Evolutionary conservation across 2,888 invertebrate genomes (phyloP).

Genomic region (Brachyptera putata): DNA sequence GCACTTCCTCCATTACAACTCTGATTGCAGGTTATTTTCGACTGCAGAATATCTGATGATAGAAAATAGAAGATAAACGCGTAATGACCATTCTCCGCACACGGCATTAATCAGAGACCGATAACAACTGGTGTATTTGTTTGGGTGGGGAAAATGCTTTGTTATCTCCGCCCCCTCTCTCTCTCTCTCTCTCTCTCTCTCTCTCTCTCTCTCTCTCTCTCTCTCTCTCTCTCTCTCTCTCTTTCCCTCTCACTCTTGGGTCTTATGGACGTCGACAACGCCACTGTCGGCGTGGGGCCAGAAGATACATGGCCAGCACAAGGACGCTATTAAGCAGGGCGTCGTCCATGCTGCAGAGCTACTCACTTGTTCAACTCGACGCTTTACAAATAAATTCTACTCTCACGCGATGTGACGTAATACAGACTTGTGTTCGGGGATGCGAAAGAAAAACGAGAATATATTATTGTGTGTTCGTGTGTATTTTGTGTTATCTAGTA

Average conservation of each 20-base stretch:
- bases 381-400: background rate
- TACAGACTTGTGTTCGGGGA: background rate
- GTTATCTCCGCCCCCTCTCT: no score
- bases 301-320: background rate
- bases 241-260: no score
- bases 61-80: background rate
- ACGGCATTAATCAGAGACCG: background rate
- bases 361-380: background rate
- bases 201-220: no score
- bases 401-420: background rate
- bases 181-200: no score
- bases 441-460: slow-evolving; percentile 5
- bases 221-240: no score
- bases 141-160: background rate
- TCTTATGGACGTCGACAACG: background rate
- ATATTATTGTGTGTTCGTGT: slow-evolving; percentile 1
- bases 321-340: background rate
- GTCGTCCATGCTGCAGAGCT: background rate
- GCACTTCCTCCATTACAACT: no score
- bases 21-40: no score
- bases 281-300: background rate
- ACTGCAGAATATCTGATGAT: background rate
- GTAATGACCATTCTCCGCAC: slow-evolving; percentile 4
- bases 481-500: background rate
- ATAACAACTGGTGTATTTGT: background rate